Conservation (phyloP, 2,888 invertebrate species). For the Tridacna gigas region DNA sequence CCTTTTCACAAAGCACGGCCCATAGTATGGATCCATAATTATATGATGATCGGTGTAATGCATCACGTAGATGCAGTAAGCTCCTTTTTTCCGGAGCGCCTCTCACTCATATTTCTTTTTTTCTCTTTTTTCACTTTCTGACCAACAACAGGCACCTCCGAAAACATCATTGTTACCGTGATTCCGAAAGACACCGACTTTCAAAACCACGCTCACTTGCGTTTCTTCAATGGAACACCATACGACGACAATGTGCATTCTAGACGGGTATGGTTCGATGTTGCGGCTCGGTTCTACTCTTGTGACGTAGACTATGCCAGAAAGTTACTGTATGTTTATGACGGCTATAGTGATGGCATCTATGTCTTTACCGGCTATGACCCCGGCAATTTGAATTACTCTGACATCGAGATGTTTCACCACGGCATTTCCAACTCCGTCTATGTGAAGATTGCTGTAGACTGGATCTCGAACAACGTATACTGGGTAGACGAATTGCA, state of each 20-base stretch:
- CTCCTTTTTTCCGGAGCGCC: too few species aligned
- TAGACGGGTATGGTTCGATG: neutral
- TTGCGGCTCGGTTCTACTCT: neutral
- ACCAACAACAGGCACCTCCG: too few species aligned
- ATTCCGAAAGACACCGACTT: too few species aligned
- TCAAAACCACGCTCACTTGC: neutral
- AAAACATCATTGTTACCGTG: too few species aligned
- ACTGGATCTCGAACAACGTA: slow-evolving; percentile 28
- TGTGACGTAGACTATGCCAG: slow-evolving; percentile 9
- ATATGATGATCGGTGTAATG: too few species aligned
- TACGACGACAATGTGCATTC: neutral
- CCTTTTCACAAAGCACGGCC: too few species aligned
- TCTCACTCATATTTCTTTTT: too few species aligned
- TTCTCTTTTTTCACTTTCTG: too few species aligned
- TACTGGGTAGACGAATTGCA: slow-evolving; percentile 16
- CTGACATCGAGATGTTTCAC: neutral
- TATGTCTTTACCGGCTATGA: neutral
- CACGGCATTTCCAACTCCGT: neutral
- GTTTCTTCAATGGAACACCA: slow-evolving; percentile 1
- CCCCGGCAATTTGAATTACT: neutral
- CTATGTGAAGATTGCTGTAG: slow-evolving; percentile 18
- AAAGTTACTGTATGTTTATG: neutral
- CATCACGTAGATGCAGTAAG: too few species aligned
- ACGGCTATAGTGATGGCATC: neutral
- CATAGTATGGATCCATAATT: too few species aligned